These are phyloP conservation scores for Xestia xanthographa DNA, from an alignment of 2,888 invertebrate species.

Conservation along the genomic window DNA sequence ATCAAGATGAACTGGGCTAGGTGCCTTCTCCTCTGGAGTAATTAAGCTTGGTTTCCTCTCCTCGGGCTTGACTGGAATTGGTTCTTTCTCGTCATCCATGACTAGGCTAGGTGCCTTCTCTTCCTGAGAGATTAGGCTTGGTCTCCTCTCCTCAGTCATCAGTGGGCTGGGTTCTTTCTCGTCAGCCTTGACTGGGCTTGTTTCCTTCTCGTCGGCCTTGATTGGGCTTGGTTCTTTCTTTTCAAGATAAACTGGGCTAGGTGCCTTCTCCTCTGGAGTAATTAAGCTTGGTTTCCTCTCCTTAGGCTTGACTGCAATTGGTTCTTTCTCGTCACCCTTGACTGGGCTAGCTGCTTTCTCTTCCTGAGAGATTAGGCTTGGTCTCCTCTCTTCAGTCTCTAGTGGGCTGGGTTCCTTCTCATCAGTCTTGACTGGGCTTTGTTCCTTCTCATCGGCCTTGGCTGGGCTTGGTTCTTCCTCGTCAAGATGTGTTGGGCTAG, in stretches of 20 bases:
- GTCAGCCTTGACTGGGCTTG: background rate
- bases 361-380: background rate
- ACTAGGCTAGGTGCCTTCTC: background rate
- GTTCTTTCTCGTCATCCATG: background rate
- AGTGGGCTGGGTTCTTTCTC: background rate
- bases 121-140: background rate
- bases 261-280: background rate
- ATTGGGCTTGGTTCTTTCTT: background rate
- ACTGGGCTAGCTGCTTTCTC: background rate
- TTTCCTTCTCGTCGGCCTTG: background rate
- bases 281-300: background rate
- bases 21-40: background rate
- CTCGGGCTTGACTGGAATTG: fast-evolving
- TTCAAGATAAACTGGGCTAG: no score
- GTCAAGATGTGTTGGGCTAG: background rate
- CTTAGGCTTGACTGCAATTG: background rate
- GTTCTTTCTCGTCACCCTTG: background rate
- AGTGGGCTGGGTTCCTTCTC: background rate
- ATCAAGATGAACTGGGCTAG: background rate
- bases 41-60: background rate
- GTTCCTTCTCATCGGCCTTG: background rate
- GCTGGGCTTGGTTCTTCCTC: background rate
- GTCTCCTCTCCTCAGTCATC: fast-evolving
- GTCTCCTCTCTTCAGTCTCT: background rate
- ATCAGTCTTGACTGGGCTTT: fast-evolving